Evolutionary conservation across 2,113 vertebrate species (phyloP), one percentile per base, ranked within the genome.

Genomic region (Hirundichthys speculiger): DNA sequence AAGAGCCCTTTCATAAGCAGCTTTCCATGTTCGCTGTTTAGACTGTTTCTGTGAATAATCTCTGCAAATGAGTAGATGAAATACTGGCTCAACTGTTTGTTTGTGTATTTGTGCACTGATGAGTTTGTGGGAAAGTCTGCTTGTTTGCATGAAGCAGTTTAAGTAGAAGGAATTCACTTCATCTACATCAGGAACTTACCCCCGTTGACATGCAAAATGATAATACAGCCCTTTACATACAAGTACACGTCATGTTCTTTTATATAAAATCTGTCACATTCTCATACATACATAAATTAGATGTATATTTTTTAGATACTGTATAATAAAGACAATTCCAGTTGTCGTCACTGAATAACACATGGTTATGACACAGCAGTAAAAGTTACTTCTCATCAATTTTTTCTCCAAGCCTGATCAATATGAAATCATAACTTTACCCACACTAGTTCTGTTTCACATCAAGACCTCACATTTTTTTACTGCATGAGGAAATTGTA

Each of bases 1-100:
- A 67, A 69, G 57, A 82, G 64, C 74, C 53, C 54, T 75, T 73
- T 40, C 58, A 65, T 88, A 90, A 90, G 82, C 71, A 80, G 77
- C 80, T 86, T 87, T 84, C 21, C 59, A 27, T 47, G 57, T 64
- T 10, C 34, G 22, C 41, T 20, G n/a, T 77, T 75, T 62, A 42
- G 42, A 60, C 25, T 58, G 64, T 71, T 65, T 66, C 42, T 82
- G 55, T 77, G 54, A 77, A 45, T 87, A 80, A 81, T 80, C 39
- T 3, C 41, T 13, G 41, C 59, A 85, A 83, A 82, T 86, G 74
- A 83, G 84, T 81, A 63, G 67, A 85, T 85, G 60, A 74, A 81
- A 50, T 66, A 18, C 55, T 40, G 41, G 52, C 63, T 78, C n/a
- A 70, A 62, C 50, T 61, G 52, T 78, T 79, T 84, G 59, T 64